Base-by-base conservation (phyloP, 1,140 invertebrate species). In the Drosophila albomicans region DNA sequence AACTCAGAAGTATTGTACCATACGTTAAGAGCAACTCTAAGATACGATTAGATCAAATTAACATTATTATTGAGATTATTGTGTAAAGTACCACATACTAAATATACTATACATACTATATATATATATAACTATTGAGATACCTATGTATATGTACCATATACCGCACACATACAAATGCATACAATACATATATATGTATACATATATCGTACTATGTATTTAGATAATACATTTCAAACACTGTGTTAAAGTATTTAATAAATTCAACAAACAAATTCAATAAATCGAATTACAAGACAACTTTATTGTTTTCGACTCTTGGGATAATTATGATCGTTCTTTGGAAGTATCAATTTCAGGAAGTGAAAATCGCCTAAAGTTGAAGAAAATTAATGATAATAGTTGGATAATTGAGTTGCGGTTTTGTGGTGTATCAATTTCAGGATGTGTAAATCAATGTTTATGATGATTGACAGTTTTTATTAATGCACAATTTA, bases 241-340 rank as follows among this genome's bases (percentile, higher is more conserved):
- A 89, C 85, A 89, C 85, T 89, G 85, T 89, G 85, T 89, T 89
- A 89, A 90, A 89, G 81, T 89, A 89, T 89, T 89, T 89, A 85
- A 89, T 89, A 89, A 89, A 85, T 81, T 79, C 68, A 82, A 75
- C 20, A 76, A 85, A 86, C 57, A 68, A 89, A 82, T 46, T 80
- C 67, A 80, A 78, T 70, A 79, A 84, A 70, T 51, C n/a, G 45
- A 70, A 45, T 43, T 65, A 11, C 16, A 54, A 38, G 54, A 41
- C 5, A 57, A 1, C 16, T 57, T 38, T n/a, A 1, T 5, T 56
- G 7, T 10, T 10, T 10, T 10, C 1, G 0, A 3, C 7, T 51
- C 1, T n/a, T 20, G 30, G 52, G 3, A 6, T 32, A 32, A 2
- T 54, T 32, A 38, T 10, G 8, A 38, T 38, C 0, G 35, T 38